Evolutionary conservation across 2,797 vertebrate species (phyloP), one percentile per base, ranked within the genome.

Genomic region (Anolis apletophallus): DNA sequence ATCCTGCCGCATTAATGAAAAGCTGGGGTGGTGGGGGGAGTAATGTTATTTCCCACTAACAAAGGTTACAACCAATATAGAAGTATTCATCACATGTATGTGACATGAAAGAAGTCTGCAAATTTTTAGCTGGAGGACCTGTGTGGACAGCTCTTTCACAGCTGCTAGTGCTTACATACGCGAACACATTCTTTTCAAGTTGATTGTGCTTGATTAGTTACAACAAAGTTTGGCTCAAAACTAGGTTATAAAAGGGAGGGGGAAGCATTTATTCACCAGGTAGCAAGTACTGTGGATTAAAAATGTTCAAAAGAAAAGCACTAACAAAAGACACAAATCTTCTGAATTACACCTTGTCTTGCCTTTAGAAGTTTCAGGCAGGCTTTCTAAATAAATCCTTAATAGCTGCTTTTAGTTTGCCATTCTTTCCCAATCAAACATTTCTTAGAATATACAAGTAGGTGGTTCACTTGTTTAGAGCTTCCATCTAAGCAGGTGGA

Each of bases 301-400:
- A 73, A 83, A 52, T 0, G 0, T 40, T 73, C 5, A 78, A 55
- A 0, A 2, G 23, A 71, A 84, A 83, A 69, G 55, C 7, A 46
- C 0, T 0, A 89, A 52, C 0, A 0, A 78, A 88, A 68, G 72
- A 29, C 80, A 83, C 86, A 92, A 84, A 67, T 26, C 71, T 55
- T 83, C 68, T 74, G 57, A 10, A 55, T 57, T 34, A 0, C 1
- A n/a, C 75, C 46, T 71, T 79, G 81, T 87, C 34, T 21, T 68
- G 21, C 50, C 68, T 68, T 79, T 69, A 74, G 64, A 71, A 57
- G 29, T 32, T 91, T 87, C 78, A 87, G 71, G 67, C 57, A 61
- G 78, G 79, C 84, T 87, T 86, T 82, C 46, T 23, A 92, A 88
- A 81, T 2, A 81, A 81, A 50, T 72, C 4, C n/a, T 85, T 71